Base-by-base conservation (phyloP, 2,888 invertebrate genomes). In the Cremastobaeus sp. region DNA sequence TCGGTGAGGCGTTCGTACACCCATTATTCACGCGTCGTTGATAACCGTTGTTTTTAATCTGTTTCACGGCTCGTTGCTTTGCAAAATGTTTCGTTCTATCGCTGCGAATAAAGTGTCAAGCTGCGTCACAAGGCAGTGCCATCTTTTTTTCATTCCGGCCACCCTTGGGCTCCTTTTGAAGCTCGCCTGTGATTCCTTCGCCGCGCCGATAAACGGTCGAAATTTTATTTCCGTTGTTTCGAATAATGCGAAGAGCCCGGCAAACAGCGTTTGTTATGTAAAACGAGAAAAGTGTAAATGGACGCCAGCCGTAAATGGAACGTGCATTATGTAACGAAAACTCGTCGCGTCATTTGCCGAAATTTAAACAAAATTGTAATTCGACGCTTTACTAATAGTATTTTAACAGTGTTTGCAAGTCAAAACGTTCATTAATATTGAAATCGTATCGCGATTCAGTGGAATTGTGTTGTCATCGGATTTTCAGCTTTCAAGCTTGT, bases 31-130 rank as follows among this genome's bases (percentile, higher is more conserved):
- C 64, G 64, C 74, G 41, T 43, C 65, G 69, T 34, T 65, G 52
- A 64, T 64, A 64, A 64, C 59, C 60, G 69, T 59, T 65, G 69
- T 69, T 74, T 74, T 74, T 74, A 74, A 74, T 69, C 74, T 69
- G 74, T 65, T 74, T 69, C 65, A 74, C 74, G 43, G 74, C 69
- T 69, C 74, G 69, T 74, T 74, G 68, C 69, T 52, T 69, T 60
- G 43, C 57, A 48, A 73, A 68, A 68, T 64, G 54, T 57, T 60
- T 60, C 52, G 64, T 60, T 20, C 48, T 52, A 48, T 57, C 65
- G 65, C 18, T 9, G 8, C 54, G 50, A 64, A 59, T 64, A 37
- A 73, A 66, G 47, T 55, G 62, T 50, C 66, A 62, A 62, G 54
- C 34, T 59, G 59, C 47, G 50, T 57, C 35, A 54, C 25, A 71